Percentiles rank a stretch among this genome's conserved stretches.
phyloP scores from a whole-genome alignment of 2,113 vertebrate species.

The Mustela nigripes region DNA sequence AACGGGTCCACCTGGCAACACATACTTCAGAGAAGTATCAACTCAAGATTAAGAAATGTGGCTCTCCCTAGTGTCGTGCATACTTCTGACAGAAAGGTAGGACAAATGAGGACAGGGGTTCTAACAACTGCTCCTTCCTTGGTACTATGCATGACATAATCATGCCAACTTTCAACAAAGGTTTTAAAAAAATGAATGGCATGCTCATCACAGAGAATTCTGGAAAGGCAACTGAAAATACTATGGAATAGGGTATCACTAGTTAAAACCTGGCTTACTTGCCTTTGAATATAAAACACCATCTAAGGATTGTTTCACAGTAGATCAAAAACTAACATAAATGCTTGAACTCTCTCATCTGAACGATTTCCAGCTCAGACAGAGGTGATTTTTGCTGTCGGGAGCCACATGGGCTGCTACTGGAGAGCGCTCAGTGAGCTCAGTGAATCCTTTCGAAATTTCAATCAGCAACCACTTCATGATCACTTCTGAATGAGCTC shows the following conservation, averaged over 20 bases:
- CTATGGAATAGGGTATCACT: neutral
- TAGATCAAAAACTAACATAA: neutral
- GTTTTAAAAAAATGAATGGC: neutral
- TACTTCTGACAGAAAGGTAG: neutral
- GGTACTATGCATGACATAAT: neutral
- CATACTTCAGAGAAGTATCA: neutral
- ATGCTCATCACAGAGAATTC: neutral
- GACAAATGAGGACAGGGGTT: neutral
- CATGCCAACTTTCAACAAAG: neutral
- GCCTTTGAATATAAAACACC: neutral
- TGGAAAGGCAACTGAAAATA: neutral
- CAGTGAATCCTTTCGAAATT: constrained; percentile 29
- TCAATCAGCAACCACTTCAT: constrained; percentile 32
- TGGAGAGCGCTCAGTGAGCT: neutral
- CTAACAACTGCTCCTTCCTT: neutral
- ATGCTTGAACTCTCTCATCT: neutral
- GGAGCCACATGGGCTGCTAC: constrained; percentile 28
- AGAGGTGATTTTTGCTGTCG: constrained; percentile 23
- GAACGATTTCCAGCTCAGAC: constrained; percentile 49
- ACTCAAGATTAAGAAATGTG: constrained; percentile 7
- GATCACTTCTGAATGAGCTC: constrained; percentile 63
- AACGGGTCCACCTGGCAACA: neutral
- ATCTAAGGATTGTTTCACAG: neutral
- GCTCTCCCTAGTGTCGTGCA: neutral
- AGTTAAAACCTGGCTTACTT: neutral